A percentile compares a stretch with the other conserved stretches of the same genome.
Conservation (phyloP, 2,113 vertebrate genomes). For the Epinephelus fuscoguttatus region DNA sequence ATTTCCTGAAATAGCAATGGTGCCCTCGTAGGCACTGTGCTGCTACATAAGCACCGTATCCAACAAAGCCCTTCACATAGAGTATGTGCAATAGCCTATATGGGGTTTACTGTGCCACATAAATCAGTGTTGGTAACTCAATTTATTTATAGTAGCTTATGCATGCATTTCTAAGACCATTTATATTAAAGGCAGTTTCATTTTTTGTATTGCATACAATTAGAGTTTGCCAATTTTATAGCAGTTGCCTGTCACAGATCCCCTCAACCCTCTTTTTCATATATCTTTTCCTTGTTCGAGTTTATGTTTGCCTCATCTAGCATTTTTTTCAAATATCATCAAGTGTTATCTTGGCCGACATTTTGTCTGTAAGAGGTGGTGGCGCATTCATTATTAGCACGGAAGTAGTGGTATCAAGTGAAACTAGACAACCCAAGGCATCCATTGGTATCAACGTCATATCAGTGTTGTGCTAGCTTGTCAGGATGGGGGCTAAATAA, state of each 20-base stretch:
- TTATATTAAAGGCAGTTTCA: conserved; percentile 17
- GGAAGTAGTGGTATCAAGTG: no score
- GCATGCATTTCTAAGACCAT: conserved; percentile 32
- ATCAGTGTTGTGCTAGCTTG: no score
- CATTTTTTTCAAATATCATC: background rate
- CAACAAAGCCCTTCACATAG: conserved; percentile 59
- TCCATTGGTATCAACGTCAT: no score
- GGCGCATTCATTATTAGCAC: no score
- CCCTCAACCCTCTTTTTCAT: background rate
- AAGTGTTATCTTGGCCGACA: background rate
- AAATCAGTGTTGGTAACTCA: conserved; percentile 31
- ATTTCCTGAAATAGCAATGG: conserved; percentile 75
- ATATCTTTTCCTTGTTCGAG: background rate
- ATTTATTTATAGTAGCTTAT: conserved; percentile 48
- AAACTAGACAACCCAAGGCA: no score
- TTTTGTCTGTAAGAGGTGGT: no score
- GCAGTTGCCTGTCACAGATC: background rate
- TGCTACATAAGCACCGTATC: conserved; percentile 49
- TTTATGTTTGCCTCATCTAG: background rate
- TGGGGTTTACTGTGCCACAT: conserved; percentile 39
- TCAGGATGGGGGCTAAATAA: no score
- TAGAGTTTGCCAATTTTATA: background rate
- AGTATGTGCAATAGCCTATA: conserved; percentile 19
- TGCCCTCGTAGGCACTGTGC: conserved; percentile 52
- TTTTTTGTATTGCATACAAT: conserved; percentile 18